Conservation (phyloP, 2,113 vertebrate genomes). For the Hippocampus guttulatus region DNA sequence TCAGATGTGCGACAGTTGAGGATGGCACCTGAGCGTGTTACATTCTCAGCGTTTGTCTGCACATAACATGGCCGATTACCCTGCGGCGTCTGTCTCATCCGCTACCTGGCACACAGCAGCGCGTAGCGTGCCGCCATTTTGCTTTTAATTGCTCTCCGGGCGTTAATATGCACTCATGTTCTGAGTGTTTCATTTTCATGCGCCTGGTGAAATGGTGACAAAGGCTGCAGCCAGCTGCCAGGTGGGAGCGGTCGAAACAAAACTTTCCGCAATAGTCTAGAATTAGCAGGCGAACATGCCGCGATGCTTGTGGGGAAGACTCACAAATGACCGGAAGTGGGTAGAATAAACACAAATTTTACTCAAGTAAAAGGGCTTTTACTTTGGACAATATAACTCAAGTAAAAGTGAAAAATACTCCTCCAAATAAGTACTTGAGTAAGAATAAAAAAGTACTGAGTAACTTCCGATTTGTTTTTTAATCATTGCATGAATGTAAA, state of each 20-base stretch:
- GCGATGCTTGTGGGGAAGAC: conserved; percentile 41
- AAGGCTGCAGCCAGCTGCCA: conserved; percentile 36
- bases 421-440: no score
- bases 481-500: no score
- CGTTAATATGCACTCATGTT: conserved; percentile 59
- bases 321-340: conserved; percentile 4
- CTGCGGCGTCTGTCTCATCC: conserved; percentile 50
- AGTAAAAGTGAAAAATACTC: no score
- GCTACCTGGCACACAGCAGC: conserved; percentile 61
- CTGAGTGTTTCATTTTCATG: conserved; percentile 61
- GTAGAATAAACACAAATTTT: no score
- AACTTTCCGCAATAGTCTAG: conserved; percentile 32
- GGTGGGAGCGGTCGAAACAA: conserved; percentile 55
- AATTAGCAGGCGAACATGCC: conserved; percentile 19
- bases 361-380: no score
- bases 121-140: conserved; percentile 30
- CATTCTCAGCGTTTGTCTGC: conserved; percentile 38
- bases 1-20: conserved; percentile 74
- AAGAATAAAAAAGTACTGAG: no score
- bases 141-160: conserved; percentile 66
- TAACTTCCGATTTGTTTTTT: no score
- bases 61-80: conserved; percentile 71
- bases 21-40: conserved; percentile 71
- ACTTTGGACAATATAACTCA: no score
- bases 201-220: conserved; percentile 52